These are phyloP conservation scores for Calliphora vicina DNA, from an alignment of 1,140 invertebrate genomes.

Conservation along the genomic window DNA sequence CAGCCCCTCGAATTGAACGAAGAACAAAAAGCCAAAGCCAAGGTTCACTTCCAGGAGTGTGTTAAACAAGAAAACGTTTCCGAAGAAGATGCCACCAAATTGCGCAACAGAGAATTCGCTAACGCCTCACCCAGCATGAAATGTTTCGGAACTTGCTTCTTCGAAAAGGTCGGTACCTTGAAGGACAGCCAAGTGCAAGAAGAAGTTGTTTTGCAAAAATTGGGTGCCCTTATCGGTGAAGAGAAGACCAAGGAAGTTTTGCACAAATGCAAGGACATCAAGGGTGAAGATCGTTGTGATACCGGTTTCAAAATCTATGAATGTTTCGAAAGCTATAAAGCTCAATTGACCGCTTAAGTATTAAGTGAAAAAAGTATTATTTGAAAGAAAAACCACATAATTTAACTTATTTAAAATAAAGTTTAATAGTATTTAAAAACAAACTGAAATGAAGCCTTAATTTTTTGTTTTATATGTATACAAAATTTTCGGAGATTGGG, in stretches of 20 bases:
- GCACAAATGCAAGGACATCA: slow-evolving; percentile 27
- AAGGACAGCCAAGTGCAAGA: slow-evolving; percentile 15
- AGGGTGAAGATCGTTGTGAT: slow-evolving; percentile 35
- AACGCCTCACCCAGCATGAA: background rate
- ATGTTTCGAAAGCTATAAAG: slow-evolving; percentile 15
- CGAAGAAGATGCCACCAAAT: background rate
- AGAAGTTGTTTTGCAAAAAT: background rate
- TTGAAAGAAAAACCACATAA: too few relatives aligned
- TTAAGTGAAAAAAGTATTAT: too few relatives aligned
- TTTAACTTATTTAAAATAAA: too few relatives aligned
- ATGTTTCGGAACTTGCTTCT: slow-evolving; percentile 33
- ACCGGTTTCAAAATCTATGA: slow-evolving; percentile 34
- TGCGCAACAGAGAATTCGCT: background rate
- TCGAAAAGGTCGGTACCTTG: slow-evolving; percentile 19
- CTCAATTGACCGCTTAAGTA: background rate
- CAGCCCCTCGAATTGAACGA: background rate
- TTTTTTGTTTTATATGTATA: too few relatives aligned
- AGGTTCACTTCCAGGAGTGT: background rate
- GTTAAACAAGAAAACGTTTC: background rate
- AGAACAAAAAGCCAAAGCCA: background rate
- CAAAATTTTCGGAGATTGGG: too few relatives aligned
- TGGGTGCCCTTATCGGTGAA: background rate
- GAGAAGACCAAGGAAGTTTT: background rate
- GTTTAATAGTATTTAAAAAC: too few relatives aligned
- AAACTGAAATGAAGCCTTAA: too few relatives aligned